Evolutionary conservation across 2,888 invertebrate genomes (phyloP).

Genomic region (Drosophila kanekoi): DNA sequence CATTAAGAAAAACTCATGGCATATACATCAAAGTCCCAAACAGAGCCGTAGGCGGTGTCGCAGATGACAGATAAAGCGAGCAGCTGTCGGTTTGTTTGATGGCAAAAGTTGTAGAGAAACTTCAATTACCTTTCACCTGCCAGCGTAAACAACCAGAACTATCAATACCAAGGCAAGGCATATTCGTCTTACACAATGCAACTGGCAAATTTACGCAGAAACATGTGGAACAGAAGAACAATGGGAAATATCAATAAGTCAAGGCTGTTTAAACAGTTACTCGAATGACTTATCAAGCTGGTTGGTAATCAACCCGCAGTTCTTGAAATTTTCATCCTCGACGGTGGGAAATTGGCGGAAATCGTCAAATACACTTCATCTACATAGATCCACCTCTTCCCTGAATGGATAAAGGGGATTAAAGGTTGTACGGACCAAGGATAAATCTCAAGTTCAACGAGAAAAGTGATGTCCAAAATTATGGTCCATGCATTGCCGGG

Average conservation of each 20-base stretch:
- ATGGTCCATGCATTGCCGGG: too few species aligned
- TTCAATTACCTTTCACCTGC: conserved; percentile 74
- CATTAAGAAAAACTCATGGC: conserved; percentile 31
- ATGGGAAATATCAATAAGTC: background rate
- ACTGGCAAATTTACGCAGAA: background rate
- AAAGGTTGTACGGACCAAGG: too few species aligned
- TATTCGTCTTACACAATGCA: background rate
- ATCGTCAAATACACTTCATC: too few species aligned
- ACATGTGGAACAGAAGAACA: background rate
- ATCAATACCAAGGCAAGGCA: background rate
- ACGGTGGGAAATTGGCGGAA: too few species aligned
- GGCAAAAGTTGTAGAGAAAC: conserved; percentile 67
- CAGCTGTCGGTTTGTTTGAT: conserved; percentile 71
- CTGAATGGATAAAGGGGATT: too few species aligned
- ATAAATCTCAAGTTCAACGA: too few species aligned
- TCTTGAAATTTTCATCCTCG: too few species aligned
- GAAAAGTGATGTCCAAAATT: too few species aligned
- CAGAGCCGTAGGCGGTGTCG: conserved; percentile 35
- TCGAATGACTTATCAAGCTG: background rate
- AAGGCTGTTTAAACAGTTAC: background rate
- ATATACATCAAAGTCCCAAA: conserved; percentile 72
- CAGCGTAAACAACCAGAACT: conserved; percentile 20
- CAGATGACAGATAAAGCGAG: conserved; percentile 47
- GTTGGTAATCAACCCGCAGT: too few species aligned
- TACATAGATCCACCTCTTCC: too few species aligned